These are phyloP conservation scores for Orthosia gracilis DNA, from an alignment of 2,888 invertebrate species.

Conservation along the genomic window DNA sequence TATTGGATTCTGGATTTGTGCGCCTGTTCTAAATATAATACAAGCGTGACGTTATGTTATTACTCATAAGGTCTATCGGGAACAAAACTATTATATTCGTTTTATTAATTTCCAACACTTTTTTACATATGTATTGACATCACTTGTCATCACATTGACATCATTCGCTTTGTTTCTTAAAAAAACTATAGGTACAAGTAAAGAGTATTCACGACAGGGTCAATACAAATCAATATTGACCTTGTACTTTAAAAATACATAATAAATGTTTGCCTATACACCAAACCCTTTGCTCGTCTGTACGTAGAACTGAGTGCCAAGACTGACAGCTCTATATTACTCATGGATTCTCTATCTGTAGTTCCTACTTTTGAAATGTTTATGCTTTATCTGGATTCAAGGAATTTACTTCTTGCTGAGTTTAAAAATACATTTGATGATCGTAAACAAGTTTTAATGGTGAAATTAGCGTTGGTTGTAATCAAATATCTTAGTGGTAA, in stretches of 20 bases:
- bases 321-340: conserved; percentile 15
- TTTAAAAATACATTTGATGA: conserved; percentile 28
- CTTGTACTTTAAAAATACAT: neutral
- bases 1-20: neutral
- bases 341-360: conserved; percentile 21
- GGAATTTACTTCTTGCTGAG: conserved; percentile 1
- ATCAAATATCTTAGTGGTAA: conserved; percentile 17
- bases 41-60: too few species aligned
- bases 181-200: too few species aligned
- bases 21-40: too few species aligned
- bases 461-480: conserved; percentile 7
- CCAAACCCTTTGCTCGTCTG: neutral
- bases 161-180: too few species aligned
- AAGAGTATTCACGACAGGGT: too few species aligned
- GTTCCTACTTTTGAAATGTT: conserved; percentile 43
- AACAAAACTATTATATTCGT: too few species aligned
- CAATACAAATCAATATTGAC: neutral
- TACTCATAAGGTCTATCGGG: neutral
- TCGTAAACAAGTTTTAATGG: conserved; percentile 28
- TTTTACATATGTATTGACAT: too few species aligned
- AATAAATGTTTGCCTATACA: neutral
- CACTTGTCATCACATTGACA: too few species aligned
- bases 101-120: too few species aligned
- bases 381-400: conserved; percentile 12
- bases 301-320: conserved; percentile 15